A percentile compares a stretch with the other conserved stretches of the same genome.
phyloP scores from a whole-genome alignment of 2,888 invertebrate genomes.

The Leucoma salicis region DNA sequence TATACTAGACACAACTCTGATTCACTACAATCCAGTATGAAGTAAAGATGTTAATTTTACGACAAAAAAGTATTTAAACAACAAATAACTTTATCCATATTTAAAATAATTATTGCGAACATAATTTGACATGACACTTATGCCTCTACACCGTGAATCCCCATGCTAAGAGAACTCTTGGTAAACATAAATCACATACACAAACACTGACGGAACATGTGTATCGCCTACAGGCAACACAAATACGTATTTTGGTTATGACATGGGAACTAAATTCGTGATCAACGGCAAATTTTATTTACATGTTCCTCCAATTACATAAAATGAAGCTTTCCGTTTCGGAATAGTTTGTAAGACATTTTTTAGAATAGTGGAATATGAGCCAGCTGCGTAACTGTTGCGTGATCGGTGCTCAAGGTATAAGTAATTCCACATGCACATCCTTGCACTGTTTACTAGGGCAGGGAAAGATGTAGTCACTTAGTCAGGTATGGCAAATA shows the following conservation, averaged over 20 bases:
- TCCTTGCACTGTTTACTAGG: too few species aligned
- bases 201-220: conserved; percentile 3
- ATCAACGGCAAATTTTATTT: not conserved
- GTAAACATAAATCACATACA: conserved; percentile 1
- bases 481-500: too few species aligned
- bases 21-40: too few species aligned
- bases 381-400: too few species aligned
- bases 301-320: not conserved
- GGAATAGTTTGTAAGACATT: not conserved
- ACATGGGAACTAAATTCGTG: not conserved
- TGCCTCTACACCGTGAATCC: not conserved
- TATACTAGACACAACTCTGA: too few species aligned
- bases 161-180: not conserved
- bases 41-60: conserved; percentile 27
- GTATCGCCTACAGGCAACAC: conserved; percentile 1
- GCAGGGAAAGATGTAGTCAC: too few species aligned
- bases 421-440: too few species aligned
- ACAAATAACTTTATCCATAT: conserved; percentile 10
- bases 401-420: too few species aligned
- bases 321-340: not conserved
- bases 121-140: not conserved
- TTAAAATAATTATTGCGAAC: not conserved
- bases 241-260: not conserved
- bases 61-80: conserved; percentile 18
- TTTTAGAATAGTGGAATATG: too few species aligned